A percentile compares a stretch with the other conserved stretches of the same genome.
phyloP scores from a whole-genome alignment of 92 coral and sea anemone species.

The Phymanthus crucifer region DNA sequence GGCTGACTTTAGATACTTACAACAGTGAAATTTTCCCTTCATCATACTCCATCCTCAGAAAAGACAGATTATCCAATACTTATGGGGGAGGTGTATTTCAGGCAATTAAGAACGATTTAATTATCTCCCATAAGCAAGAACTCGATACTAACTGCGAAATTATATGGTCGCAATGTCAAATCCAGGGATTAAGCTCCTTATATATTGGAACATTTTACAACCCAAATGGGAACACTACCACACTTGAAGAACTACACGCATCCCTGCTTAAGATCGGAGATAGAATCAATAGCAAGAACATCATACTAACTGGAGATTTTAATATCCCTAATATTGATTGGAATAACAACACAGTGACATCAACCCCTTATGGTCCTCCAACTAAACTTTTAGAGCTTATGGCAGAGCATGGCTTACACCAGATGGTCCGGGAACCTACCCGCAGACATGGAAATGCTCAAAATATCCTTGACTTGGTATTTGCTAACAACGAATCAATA shows the following conservation, averaged over 20 bases:
- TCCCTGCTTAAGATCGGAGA: slow-evolving; percentile 47
- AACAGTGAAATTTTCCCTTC: slow-evolving; percentile 25
- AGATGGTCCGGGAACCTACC: slow-evolving; percentile 13
- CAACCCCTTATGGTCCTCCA: not conserved
- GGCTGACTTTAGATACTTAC: slow-evolving; percentile 13
- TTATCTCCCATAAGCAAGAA: slow-evolving; percentile 13
- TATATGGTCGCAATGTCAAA: slow-evolving; percentile 40
- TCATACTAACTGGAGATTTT: slow-evolving; percentile 29
- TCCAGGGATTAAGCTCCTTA: slow-evolving; percentile 29
- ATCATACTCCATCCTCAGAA: slow-evolving; percentile 24
- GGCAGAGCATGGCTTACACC: slow-evolving; percentile 6
- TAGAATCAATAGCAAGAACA: slow-evolving; percentile 43
- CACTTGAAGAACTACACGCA: slow-evolving; percentile 42
- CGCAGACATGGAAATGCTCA: slow-evolving; percentile 36
- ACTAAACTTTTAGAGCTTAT: not conserved
- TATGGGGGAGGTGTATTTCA: slow-evolving; percentile 46
- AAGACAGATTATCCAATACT: slow-evolving; percentile 29
- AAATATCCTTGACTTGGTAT: slow-evolving; percentile 45
- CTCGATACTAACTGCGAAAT: slow-evolving; percentile 40
- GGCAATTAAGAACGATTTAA: slow-evolving; percentile 15
- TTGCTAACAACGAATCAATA: slow-evolving; percentile 43
- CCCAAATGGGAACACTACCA: slow-evolving; percentile 45
- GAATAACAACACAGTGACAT: slow-evolving; percentile 1
- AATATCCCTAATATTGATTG: slow-evolving; percentile 32
- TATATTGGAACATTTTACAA: slow-evolving; percentile 25